A percentile compares a stretch with the other conserved stretches of the same genome.
phyloP scores from a whole-genome alignment of 2,888 invertebrate genomes.

The Eustalomyia histrio region DNA sequence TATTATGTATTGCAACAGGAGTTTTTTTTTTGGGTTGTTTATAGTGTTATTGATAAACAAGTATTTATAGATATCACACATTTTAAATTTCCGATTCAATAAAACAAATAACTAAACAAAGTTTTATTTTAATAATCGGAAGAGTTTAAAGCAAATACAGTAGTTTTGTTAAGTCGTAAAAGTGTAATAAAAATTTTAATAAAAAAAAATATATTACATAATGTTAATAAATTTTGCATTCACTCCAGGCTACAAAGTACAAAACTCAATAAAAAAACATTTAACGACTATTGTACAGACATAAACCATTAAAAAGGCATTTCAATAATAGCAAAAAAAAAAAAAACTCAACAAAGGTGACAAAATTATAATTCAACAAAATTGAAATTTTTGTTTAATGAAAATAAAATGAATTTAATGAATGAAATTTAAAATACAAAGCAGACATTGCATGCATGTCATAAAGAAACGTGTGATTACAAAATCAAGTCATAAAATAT shows the following conservation, averaged over 20 bases:
- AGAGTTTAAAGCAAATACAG: slow-evolving; percentile 33
- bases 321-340: background rate
- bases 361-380: slow-evolving; percentile 51
- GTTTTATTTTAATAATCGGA: slow-evolving; percentile 11
- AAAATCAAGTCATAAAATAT: slow-evolving; percentile 45
- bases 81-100: no score
- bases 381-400: slow-evolving; percentile 2
- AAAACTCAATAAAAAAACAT: slow-evolving; percentile 39
- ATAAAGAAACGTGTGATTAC: slow-evolving; percentile 43
- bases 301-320: slow-evolving; percentile 2
- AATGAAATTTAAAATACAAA: slow-evolving; percentile 33
- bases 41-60: no score
- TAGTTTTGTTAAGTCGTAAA: slow-evolving; percentile 26
- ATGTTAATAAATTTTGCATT: slow-evolving; percentile 28
- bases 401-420: slow-evolving; percentile 17
- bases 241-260: slow-evolving; percentile 9
- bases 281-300: slow-evolving; percentile 31
- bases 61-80: no score
- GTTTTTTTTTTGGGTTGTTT: no score
- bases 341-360: slow-evolving; percentile 44
- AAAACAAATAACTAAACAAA: no score
- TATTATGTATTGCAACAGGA: no score
- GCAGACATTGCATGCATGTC: background rate
- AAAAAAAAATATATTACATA: background rate
- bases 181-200: slow-evolving; percentile 30